Base-by-base conservation (phyloP, 1,140 invertebrate genomes). In the Aporrectodea caliginosa region DNA sequence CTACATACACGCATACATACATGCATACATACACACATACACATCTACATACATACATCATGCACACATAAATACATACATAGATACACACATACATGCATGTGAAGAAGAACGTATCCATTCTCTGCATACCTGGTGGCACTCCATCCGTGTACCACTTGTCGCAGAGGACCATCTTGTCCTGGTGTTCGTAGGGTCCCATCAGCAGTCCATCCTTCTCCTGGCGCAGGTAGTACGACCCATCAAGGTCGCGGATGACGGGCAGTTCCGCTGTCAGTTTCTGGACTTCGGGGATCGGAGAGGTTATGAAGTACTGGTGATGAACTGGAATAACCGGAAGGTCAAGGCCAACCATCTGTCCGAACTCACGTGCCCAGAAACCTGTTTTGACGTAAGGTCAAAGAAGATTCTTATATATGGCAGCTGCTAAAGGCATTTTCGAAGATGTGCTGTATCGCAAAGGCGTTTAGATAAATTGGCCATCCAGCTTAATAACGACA, bases 161-260 rank as follows among this genome's bases (percentile, higher is more conserved):
- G 29, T 87, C 84, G 71, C 86, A 81, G 27, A 88, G 81, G 72
- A 84, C 83, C 84, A 90, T 88, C 2, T 85, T 85, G 0, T 87
- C 77, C 29, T 43, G 58, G 2, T 80, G 75, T 82, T 90, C 89
- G 82, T 90, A 90, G 1, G 88, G 89, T 6, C 89, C 89, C 58
- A 89, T 82, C 29, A 90, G 82, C 12, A 90, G 83, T 0, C 87
- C 87, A 69, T 85, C 83, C 16, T 85, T 82, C 80, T 89, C 88
- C 79, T 88, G 84, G 2, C 89, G 81, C 27, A 89, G 34, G 82
- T 90, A 90, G 81, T 87, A 89, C 1, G 89, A 90, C 6, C 86
- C 87, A 73, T 90, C 88, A 29, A 90, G 80, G 80, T 90, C 88
- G 29, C 89, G 81, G n/a, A 90, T 80, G 22, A 90, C 89, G 27